Conservation (phyloP, 2,113 vertebrate genomes). For the Brachionichthys hirsutus region DNA sequence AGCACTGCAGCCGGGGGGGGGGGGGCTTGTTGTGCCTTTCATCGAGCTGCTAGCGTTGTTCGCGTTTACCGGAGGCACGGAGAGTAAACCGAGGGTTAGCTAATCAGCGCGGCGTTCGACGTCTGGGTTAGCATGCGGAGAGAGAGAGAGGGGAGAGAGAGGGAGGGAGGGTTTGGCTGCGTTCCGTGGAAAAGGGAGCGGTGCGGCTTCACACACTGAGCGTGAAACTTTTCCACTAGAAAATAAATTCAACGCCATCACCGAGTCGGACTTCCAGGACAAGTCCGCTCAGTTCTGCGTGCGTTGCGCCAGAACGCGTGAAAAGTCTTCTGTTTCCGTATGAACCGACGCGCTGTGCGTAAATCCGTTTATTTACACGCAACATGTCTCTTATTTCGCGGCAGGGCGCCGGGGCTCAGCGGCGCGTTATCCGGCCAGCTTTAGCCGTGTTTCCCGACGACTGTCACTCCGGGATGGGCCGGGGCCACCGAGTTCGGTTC, state of each 20-base stretch:
- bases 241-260: slow-evolving; percentile 72
- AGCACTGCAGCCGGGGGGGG: slow-evolving; percentile 71
- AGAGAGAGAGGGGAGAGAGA: slow-evolving; percentile 37
- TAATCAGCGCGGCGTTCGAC: slow-evolving; percentile 1
- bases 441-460: slow-evolving; percentile 8
- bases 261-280: slow-evolving; percentile 51
- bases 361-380: too few species aligned
- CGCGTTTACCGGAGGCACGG: slow-evolving; percentile 53
- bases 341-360: too few species aligned
- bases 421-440: slow-evolving; percentile 32
- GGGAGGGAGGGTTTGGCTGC: slow-evolving; percentile 51
- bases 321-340: slow-evolving; percentile 26
- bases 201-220: slow-evolving; percentile 66
- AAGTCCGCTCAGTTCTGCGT: neutral
- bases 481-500: neutral
- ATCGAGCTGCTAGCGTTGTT: slow-evolving; percentile 46
- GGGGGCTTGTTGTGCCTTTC: slow-evolving; percentile 59
- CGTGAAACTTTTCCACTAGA: slow-evolving; percentile 78
- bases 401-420: neutral
- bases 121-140: slow-evolving; percentile 20
- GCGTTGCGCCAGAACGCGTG: slow-evolving; percentile 1
- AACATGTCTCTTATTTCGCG: slow-evolving; percentile 15
- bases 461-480: slow-evolving; percentile 51
- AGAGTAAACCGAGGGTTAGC: slow-evolving; percentile 25
- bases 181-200: slow-evolving; percentile 70